phyloP scores from a whole-genome alignment of 2,888 invertebrate species.

The Drosophila stalkeri region DNA sequence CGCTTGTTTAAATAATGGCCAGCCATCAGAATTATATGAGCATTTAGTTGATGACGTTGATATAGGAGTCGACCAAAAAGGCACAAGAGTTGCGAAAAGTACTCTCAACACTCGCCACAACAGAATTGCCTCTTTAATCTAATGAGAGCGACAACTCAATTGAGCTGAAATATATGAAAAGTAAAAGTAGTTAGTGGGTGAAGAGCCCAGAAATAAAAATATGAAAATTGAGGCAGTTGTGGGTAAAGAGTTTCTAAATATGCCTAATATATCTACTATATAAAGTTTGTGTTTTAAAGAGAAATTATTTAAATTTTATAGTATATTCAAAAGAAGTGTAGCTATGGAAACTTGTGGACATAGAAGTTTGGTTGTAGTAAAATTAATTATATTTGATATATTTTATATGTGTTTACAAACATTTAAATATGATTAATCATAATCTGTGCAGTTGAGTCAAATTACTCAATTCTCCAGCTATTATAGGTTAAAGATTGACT shows the following conservation, averaged over 20 bases:
- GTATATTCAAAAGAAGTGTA: background rate
- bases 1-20: conserved; percentile 78
- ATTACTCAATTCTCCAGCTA: too few species aligned
- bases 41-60: conserved; percentile 75
- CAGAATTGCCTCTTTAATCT: conserved; percentile 23
- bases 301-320: background rate
- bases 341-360: too few species aligned
- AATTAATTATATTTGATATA: too few species aligned
- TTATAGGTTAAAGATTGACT: too few species aligned
- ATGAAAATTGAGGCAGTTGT: too few species aligned
- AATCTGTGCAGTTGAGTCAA: too few species aligned
- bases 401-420: too few species aligned
- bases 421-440: too few species aligned
- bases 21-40: conserved; percentile 75
- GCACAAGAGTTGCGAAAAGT: background rate
- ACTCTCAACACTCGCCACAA: background rate
- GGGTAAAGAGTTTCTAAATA: background rate
- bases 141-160: conserved; percentile 35
- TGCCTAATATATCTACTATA: background rate
- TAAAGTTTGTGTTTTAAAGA: background rate
- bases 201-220: background rate
- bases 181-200: background rate
- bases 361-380: too few species aligned
- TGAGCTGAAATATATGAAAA: conserved; percentile 37
- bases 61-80: conserved; percentile 14